Evolutionary conservation across 2,888 invertebrate genomes (phyloP).

Genomic region (Pantelozetes paolii): DNA sequence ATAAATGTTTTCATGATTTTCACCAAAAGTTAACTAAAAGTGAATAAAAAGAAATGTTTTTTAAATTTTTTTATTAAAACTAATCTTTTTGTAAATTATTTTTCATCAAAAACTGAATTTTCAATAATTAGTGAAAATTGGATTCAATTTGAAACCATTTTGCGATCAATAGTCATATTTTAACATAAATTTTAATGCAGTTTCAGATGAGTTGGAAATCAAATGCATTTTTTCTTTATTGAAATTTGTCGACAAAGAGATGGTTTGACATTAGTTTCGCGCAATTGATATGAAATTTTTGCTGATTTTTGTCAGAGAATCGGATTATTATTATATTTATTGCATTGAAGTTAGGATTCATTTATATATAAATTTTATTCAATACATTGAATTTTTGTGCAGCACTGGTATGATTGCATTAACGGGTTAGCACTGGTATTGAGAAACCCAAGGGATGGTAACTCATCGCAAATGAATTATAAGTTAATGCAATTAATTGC

Average conservation of each 20-base stretch:
- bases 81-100: too few relatives aligned
- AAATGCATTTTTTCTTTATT: too few relatives aligned
- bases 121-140: too few relatives aligned
- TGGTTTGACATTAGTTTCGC: conserved; percentile 32
- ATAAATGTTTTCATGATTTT: too few relatives aligned
- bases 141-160: too few relatives aligned
- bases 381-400: not conserved
- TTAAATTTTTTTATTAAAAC: too few relatives aligned
- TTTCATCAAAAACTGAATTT: too few relatives aligned
- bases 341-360: conserved; percentile 14
- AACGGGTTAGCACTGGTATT: not conserved
- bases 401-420: not conserved
- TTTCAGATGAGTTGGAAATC: too few relatives aligned
- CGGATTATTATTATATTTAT: conserved; percentile 23
- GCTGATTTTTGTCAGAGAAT: conserved; percentile 4
- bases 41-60: too few relatives aligned
- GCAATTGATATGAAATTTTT: conserved; percentile 13
- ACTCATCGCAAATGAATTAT: conserved; percentile 34
- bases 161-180: too few relatives aligned
- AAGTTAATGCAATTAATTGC: conserved; percentile 36
- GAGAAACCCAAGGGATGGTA: conserved; percentile 28
- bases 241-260: not conserved
- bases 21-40: too few relatives aligned
- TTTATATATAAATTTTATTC: not conserved
- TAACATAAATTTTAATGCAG: too few relatives aligned